Evolutionary conservation across 2,888 invertebrate genomes (phyloP).

Genomic region (Conchocele bisecta): DNA sequence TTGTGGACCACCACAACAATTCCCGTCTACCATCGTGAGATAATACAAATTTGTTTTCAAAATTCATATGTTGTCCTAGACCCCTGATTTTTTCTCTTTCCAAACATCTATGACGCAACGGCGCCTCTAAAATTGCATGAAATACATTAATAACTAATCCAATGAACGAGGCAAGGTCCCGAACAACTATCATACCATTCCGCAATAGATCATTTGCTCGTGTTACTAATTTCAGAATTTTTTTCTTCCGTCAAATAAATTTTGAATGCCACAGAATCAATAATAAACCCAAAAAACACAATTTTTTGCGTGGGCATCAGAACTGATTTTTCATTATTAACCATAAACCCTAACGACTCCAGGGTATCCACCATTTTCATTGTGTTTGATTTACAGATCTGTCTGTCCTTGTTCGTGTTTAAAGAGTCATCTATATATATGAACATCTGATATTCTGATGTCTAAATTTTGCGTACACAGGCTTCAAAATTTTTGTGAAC

Average conservation of each 20-base stretch:
- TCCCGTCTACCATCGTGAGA: not conserved
- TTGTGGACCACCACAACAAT: conserved; percentile 22
- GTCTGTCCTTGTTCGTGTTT: conserved; percentile 10
- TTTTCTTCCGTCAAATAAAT: conserved; percentile 14
- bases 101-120: conserved; percentile 32
- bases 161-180: conserved; percentile 39
- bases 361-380: not conserved
- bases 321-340: conserved; percentile 12
- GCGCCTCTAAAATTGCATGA: conserved; percentile 29
- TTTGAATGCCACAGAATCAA: conserved; percentile 26
- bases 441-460: conserved; percentile 10
- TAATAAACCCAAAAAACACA: conserved; percentile 21
- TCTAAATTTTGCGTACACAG: conserved; percentile 28
- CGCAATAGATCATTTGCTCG: not conserved
- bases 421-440: conserved; percentile 37
- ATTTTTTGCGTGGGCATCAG: conserved; percentile 12
- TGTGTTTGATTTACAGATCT: not conserved
- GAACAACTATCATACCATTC: not conserved
- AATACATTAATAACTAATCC: conserved; percentile 30
- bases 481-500: conserved; percentile 23
- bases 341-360: conserved; percentile 11
- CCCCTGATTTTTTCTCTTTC: conserved; percentile 31
- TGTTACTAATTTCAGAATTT: not conserved
- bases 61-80: not conserved
- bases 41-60: not conserved